Evolutionary conservation across 2,888 invertebrate species (phyloP), one percentile per base, ranked within the genome.

Genomic region (Dicyrtoma fusca): DNA sequence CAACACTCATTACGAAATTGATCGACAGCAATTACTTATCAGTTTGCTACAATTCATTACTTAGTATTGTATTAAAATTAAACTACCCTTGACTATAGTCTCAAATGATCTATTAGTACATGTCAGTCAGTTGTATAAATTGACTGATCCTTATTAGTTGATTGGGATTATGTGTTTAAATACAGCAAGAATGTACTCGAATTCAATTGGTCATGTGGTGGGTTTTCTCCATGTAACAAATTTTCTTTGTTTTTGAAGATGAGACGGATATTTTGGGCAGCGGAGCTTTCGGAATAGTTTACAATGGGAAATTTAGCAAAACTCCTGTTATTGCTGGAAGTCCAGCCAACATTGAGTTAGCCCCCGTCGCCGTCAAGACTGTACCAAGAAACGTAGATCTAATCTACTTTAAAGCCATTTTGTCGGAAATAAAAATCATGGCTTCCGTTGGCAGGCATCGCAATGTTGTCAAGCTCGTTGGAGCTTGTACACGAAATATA

Each of bases 321-420:
- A n/a, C n/a, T n/a, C n/a, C n/a, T n/a, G n/a, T n/a, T n/a, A n/a
- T n/a, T n/a, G n/a, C n/a, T n/a, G n/a, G n/a, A n/a, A n/a, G n/a
- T n/a, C n/a, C n/a, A n/a, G n/a, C n/a, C n/a, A n/a, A n/a, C n/a
- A n/a, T n/a, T n/a, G n/a, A n/a, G n/a, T n/a, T n/a, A n/a, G n/a
- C n/a, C n/a, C n/a, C n/a, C n/a, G 63, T 63, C n/a, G 63, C 63
- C 3, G 45, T 63, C 8, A 63, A 63, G 23, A 63, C 63, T 13
- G 63, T 63, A 1, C 63, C 63, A 21, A 44, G 42, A 21, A 23
- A 45, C 23, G 63, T 45, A n/a, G 63, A 45, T 5, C 21, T 63
- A 13, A 11, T 63, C n/a, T 63, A 63, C 21, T 47, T 63, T 2
- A 63, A 63, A 63, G 63, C 63, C 1, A 19, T 63, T 11, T 25